These are phyloP conservation scores for Drosophila tropicalis DNA, from an alignment of 1,140 invertebrate species.

Conservation along the genomic window DNA sequence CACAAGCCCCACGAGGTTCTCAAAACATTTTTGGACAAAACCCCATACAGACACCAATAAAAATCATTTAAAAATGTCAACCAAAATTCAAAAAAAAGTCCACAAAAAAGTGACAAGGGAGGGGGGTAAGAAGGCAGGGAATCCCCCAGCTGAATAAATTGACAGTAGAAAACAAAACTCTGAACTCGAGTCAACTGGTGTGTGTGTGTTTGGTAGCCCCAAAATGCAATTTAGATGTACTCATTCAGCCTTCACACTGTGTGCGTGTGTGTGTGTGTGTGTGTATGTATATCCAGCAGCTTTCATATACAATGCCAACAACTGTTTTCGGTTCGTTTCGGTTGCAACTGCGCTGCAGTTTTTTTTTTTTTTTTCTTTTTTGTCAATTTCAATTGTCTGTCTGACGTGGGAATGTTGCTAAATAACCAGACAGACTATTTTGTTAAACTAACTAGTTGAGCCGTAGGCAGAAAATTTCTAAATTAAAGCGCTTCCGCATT, in stretches of 20 bases:
- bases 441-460: slow-evolving; percentile 23
- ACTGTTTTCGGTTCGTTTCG: slow-evolving; percentile 30
- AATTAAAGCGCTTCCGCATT: slow-evolving; percentile 67
- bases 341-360: slow-evolving; percentile 45
- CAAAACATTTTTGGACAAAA: slow-evolving; percentile 35
- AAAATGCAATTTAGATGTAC: slow-evolving; percentile 20
- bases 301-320: slow-evolving; percentile 29
- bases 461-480: slow-evolving; percentile 41
- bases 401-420: slow-evolving; percentile 54
- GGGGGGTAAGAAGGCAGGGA: slow-evolving; percentile 13
- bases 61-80: slow-evolving; percentile 40
- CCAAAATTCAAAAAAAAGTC: slow-evolving; percentile 12
- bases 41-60: slow-evolving; percentile 1
- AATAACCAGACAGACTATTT: slow-evolving; percentile 24
- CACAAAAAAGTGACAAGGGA: neutral
- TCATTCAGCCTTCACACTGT: slow-evolving; percentile 34
- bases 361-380: slow-evolving; percentile 7
- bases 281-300: slow-evolving; percentile 8
- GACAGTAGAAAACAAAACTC: slow-evolving; percentile 15
- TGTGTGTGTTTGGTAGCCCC: neutral
- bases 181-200: slow-evolving; percentile 22
- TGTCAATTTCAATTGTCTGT: slow-evolving; percentile 55
- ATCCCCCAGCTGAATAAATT: slow-evolving; percentile 15
- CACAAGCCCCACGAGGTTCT: slow-evolving; percentile 44
- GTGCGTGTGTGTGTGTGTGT: slow-evolving; percentile 1